Evolutionary conservation across 1,140 invertebrate species (phyloP).

Genomic region (Pemphigus obesinymphae): DNA sequence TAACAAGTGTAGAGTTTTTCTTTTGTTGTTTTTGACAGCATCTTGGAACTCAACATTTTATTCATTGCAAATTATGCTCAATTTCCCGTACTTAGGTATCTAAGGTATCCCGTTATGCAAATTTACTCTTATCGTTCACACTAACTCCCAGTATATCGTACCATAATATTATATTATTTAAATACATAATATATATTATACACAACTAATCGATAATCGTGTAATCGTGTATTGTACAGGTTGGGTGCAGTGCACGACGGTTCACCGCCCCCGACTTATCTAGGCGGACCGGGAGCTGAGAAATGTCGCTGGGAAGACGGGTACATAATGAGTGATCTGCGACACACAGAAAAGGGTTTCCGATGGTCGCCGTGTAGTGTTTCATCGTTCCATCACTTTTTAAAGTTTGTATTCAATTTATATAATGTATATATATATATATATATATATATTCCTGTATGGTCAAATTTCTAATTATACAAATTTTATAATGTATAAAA

Average conservation of each 20-base stretch:
- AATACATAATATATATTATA: too few species aligned
- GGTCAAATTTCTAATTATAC: too few species aligned
- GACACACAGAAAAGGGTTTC: conserved; percentile 91
- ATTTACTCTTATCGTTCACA: too few species aligned
- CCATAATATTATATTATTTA: too few species aligned
- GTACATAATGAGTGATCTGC: conserved; percentile 90
- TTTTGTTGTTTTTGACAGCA: too few species aligned
- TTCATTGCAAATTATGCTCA: too few species aligned
- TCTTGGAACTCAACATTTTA: too few species aligned
- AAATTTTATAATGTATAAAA: too few species aligned
- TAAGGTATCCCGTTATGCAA: too few species aligned
- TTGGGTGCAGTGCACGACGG: conserved; percentile 91
- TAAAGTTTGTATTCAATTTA: conserved; percentile 67
- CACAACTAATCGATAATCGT: neutral
- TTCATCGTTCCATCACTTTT: conserved; percentile 91
- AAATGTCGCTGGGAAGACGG: conserved; percentile 94
- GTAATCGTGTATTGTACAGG: conserved; percentile 55
- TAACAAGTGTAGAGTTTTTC: too few species aligned
- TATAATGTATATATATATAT: neutral
- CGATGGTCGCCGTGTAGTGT: conserved; percentile 89
- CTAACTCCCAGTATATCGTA: too few species aligned
- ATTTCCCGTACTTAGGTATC: too few species aligned
- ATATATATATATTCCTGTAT: neutral
- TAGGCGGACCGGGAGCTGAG: conserved; percentile 90
- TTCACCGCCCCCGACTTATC: conserved; percentile 86